Base-by-base conservation (phyloP, 2,888 invertebrate species). In the Rhingia campestris region DNA sequence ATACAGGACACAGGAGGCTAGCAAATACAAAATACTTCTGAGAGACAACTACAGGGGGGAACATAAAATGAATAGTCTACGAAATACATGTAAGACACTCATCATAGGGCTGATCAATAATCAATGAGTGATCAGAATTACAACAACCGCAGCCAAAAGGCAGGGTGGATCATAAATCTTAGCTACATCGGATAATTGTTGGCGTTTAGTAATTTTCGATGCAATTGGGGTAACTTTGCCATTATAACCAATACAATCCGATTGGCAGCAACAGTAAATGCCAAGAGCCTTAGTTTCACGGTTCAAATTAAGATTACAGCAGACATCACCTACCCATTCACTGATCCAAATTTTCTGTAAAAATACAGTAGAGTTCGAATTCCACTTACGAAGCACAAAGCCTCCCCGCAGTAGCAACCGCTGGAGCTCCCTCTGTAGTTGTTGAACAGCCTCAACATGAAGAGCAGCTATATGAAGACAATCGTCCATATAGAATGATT, bases 401-500 rank as follows among this genome's bases (percentile, higher is more conserved):
- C 75, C 75, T 30, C 74, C 84, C 6, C 64, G 58, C 12, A 66
- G 64, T 2, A 79, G 49, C 41, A 79, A 41, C 10, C 58, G 7
- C 37, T 77, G 69, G 7, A 84, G 64, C 47, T 74, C 47, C 2
- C 2, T 1, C 41, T 84, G 61, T n/a, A 75, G 47, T 22, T 59
- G 22, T 22, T 67, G 33, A 37, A 66, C 75, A n/a, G 39, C 32
- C 12, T 79, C 49, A 3, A 56, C 61, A n/a, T n/a, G n/a, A 2
- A 53, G n/a, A 10, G 59, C 53, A 33, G 74, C 22, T 2, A 61
- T 75, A 41, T 75, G 66, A 6, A 85, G 59, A 37, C 70, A 64
- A n/a, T 85, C 79, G 73, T 85, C 85, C 73, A 81, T 75, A 39
- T 79, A 86, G 14, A 86, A 86, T 7, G 66, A 35, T 22, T 81